A percentile compares a stretch with the other conserved stretches of the same genome.
phyloP scores from a whole-genome alignment of 2,797 vertebrate species.

The Enteromius thamalakanensis region DNA sequence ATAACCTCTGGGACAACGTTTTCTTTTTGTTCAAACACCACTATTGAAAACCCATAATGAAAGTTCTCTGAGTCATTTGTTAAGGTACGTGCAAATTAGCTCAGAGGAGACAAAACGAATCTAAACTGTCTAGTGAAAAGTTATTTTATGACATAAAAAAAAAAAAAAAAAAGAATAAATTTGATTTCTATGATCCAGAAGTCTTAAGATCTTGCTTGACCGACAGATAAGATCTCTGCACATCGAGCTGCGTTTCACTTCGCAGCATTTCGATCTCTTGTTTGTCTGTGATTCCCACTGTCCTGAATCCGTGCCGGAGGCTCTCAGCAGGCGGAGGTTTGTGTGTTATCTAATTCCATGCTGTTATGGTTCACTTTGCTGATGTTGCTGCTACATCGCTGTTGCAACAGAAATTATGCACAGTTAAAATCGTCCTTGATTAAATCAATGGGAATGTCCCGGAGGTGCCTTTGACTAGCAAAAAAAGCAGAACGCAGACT shows the following conservation, averaged over 20 bases:
- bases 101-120: background rate
- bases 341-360: conserved; percentile 30
- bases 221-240: conserved; percentile 34
- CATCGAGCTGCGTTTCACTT: conserved; percentile 10
- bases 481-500: background rate
- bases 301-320: conserved; percentile 22
- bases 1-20: conserved; percentile 65
- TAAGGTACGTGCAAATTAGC: background rate
- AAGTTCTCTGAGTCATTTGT: conserved; percentile 35
- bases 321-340: conserved; percentile 16
- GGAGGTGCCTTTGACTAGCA: conserved; percentile 12
- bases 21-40: conserved; percentile 55
- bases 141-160: background rate
- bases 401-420: conserved; percentile 32
- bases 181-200: background rate
- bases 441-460: conserved; percentile 20
- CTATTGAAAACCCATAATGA: conserved; percentile 59
- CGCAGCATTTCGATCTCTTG: conserved; percentile 28
- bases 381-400: conserved; percentile 19
- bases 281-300: conserved; percentile 35
- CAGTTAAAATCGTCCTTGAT: conserved; percentile 35
- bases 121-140: background rate
- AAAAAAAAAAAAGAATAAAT: background rate
- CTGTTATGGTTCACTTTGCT: conserved; percentile 19
- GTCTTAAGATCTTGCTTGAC: conserved; percentile 3